phyloP scores from a whole-genome alignment of 1,140 invertebrate species.

The Drosophila bifasciata region DNA sequence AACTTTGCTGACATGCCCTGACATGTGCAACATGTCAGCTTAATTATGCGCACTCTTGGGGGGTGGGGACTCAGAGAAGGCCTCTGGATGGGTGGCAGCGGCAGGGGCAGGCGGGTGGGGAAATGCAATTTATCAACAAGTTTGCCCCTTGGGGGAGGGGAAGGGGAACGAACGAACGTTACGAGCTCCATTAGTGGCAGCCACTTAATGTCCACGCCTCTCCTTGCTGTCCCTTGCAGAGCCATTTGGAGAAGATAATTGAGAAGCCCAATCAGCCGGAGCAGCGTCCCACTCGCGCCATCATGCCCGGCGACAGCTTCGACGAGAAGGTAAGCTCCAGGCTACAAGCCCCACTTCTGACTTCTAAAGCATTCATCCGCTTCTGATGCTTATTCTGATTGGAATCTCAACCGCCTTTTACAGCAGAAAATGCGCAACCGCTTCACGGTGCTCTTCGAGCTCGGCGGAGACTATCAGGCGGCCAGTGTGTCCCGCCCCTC shows the following conservation, averaged over 20 bases:
- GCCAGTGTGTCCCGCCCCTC: constrained; percentile 82
- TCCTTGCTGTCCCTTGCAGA: constrained; percentile 85
- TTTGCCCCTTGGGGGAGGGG: constrained; percentile 12
- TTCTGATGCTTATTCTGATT: no score
- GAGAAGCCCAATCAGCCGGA: constrained; percentile 89
- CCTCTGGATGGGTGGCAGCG: background rate
- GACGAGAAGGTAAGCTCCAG: constrained; percentile 86
- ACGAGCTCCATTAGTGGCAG: constrained; percentile 63
- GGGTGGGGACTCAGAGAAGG: background rate
- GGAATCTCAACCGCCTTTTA: constrained; percentile 7
- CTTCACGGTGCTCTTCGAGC: constrained; percentile 93
- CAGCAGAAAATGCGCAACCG: constrained; percentile 85
- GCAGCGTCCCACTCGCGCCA: constrained; percentile 90
- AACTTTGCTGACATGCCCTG: constrained; percentile 56
- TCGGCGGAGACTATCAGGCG: constrained; percentile 86
- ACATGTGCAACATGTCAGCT: constrained; percentile 74
- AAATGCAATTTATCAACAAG: constrained; percentile 52
- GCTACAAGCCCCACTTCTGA: constrained; percentile 42
- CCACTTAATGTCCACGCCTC: constrained; percentile 61
- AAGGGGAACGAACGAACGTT: no score
- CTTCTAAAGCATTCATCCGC: background rate
- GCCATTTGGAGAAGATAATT: constrained; percentile 92
- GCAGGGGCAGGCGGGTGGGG: background rate
- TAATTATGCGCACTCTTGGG: constrained; percentile 56
- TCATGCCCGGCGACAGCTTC: constrained; percentile 89